These are phyloP conservation scores for Pluvianellus socialis DNA, from an alignment of 2,113 vertebrate species.

Conservation along the genomic window DNA sequence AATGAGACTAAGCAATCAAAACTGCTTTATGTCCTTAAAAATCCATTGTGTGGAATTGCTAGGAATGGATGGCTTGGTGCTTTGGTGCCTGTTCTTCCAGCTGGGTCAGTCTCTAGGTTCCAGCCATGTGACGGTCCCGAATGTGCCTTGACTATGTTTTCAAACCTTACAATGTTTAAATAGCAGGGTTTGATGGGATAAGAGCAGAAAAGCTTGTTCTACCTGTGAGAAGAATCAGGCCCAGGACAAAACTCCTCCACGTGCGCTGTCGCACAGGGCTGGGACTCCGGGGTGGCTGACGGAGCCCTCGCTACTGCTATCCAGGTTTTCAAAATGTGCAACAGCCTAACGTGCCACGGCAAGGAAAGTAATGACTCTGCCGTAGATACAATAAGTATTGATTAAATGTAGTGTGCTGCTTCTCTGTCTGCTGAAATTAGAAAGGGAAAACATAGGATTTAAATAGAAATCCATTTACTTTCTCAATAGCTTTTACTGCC, in stretches of 20 bases:
- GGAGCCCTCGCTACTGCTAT: background rate
- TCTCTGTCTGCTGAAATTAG: background rate
- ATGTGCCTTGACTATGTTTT: background rate
- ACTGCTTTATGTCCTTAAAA: background rate
- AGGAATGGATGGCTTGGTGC: rapidly evolving
- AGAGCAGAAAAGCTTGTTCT: background rate
- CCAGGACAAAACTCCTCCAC: background rate
- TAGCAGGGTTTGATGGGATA: background rate
- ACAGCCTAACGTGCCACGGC: background rate
- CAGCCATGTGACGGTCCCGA: background rate
- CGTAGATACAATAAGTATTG: background rate
- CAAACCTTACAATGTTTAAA: background rate
- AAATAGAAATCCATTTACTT: constrained; percentile 47
- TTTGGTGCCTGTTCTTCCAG: background rate
- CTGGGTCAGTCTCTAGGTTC: background rate
- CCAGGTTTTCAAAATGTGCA: background rate
- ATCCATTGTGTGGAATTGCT: background rate
- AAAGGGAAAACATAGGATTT: constrained; percentile 26
- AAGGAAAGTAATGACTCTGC: background rate
- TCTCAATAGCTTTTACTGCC: background rate
- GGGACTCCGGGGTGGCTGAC: background rate
- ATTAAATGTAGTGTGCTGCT: background rate
- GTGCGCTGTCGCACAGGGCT: background rate
- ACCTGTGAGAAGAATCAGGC: background rate
- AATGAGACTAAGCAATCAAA: background rate